Conservation (phyloP, 2,797 vertebrate genomes). For the Vultur gryphus region DNA sequence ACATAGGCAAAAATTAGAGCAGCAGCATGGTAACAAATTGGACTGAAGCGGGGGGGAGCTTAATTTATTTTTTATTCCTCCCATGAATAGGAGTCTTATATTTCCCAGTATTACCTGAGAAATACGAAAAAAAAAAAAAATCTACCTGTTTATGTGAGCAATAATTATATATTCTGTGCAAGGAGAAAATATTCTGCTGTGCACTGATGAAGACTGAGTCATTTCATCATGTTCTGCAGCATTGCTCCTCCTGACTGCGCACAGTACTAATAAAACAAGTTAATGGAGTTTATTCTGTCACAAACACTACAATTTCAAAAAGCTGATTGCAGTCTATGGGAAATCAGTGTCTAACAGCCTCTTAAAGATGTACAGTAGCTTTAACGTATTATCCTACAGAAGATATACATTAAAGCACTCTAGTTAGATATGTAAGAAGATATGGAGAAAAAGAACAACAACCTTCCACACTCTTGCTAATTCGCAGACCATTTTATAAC, state of each 20-base stretch:
- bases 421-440: not conserved
- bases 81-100: constrained; percentile 25
- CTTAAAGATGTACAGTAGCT: constrained; percentile 58
- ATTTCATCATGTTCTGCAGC: constrained; percentile 73
- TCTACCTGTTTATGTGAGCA: constrained; percentile 67
- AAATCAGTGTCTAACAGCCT: constrained; percentile 63
- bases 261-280: constrained; percentile 76
- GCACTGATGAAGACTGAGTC: constrained; percentile 68
- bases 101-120: constrained; percentile 29
- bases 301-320: constrained; percentile 69
- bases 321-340: constrained; percentile 68
- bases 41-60: not conserved
- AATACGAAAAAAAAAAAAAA: constrained; percentile 44
- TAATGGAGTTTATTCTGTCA: constrained; percentile 80
- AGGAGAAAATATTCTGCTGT: constrained; percentile 67
- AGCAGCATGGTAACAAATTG: constrained; percentile 13
- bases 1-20: constrained; percentile 12
- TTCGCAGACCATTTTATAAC: not conserved
- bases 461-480: not conserved
- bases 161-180: constrained; percentile 73
- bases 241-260: constrained; percentile 72
- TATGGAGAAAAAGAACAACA: not conserved
- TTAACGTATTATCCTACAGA: constrained; percentile 54
- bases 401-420: constrained; percentile 25
- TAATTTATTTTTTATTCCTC: constrained; percentile 57